A percentile compares a stretch with the other conserved stretches of the same genome.
Evolutionary conservation across 2,113 vertebrate genomes (phyloP).

Genomic region (Myanophis thanlyinensis): DNA sequence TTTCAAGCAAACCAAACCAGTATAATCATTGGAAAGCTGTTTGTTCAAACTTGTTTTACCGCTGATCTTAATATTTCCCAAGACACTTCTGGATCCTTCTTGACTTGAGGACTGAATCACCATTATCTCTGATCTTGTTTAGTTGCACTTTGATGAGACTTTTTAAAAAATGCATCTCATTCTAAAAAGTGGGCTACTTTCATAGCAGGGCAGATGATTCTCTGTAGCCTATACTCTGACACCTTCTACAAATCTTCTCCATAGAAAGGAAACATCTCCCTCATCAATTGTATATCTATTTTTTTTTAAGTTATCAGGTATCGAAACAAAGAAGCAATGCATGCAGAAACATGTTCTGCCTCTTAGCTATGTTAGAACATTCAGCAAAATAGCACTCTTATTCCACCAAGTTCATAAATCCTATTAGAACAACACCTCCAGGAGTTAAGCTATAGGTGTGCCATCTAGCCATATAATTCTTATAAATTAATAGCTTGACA

Average conservation of each 20-base stretch:
- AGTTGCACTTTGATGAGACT: not conserved
- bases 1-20: not conserved
- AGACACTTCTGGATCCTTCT: not conserved
- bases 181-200: not conserved
- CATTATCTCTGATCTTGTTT: not conserved
- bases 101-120: not conserved
- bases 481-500: not conserved
- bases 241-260: not conserved
- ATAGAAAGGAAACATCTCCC: not conserved
- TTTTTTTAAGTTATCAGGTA: not conserved
- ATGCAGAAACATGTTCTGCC: not conserved
- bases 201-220: not conserved
- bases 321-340: not conserved
- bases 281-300: not conserved
- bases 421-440: not conserved
- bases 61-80: not conserved
- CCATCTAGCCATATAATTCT: not conserved
- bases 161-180: not conserved
- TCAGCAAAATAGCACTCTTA: not conserved
- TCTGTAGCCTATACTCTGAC: not conserved
- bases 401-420: not conserved
- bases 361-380: not conserved
- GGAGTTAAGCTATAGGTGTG: not conserved
- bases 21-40: not conserved
- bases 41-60: not conserved